Conservation (phyloP, 2,888 invertebrate species). For the Acleris emargana region DNA sequence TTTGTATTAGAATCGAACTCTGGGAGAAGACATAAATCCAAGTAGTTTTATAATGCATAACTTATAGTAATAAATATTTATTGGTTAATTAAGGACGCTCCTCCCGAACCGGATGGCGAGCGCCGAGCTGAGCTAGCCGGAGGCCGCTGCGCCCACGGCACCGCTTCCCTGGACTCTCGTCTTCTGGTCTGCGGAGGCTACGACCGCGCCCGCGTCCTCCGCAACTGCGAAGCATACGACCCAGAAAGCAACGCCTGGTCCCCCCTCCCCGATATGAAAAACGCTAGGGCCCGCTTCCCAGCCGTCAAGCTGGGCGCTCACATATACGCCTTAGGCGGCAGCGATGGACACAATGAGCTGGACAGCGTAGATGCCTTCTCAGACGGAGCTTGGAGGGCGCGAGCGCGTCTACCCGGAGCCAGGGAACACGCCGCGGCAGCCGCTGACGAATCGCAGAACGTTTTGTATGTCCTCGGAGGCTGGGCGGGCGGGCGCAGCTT, state of each 20-base stretch:
- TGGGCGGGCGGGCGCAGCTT: conserved; percentile 85
- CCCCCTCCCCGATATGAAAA: conserved; percentile 87
- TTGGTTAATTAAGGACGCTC: conserved; percentile 9
- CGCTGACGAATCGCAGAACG: conserved; percentile 81
- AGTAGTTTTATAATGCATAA: too few species aligned
- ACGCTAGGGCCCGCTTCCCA: conserved; percentile 91
- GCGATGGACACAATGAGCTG: conserved; percentile 92
- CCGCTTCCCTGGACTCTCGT: conserved; percentile 87
- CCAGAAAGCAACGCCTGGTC: conserved; percentile 88
- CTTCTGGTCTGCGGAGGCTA: conserved; percentile 92
- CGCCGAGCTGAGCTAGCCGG: conserved; percentile 79
- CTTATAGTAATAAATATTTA: too few species aligned
- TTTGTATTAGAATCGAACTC: too few species aligned
- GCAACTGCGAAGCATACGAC: conserved; percentile 89
- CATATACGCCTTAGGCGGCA: conserved; percentile 92
- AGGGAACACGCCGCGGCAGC: conserved; percentile 90
- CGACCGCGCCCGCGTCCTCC: conserved; percentile 92
- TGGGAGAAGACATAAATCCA: too few species aligned
- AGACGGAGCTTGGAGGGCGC: conserved; percentile 47
- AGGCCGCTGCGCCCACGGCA: conserved; percentile 89
- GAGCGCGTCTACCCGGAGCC: conserved; percentile 55
- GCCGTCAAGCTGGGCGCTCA: conserved; percentile 85
- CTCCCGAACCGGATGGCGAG: conserved; percentile 31
- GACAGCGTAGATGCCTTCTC: conserved; percentile 75
- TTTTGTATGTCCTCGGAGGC: conserved; percentile 91